These are phyloP conservation scores for Atlantisia rogersi DNA, from an alignment of 2,113 vertebrate species.

Conservation along the genomic window DNA sequence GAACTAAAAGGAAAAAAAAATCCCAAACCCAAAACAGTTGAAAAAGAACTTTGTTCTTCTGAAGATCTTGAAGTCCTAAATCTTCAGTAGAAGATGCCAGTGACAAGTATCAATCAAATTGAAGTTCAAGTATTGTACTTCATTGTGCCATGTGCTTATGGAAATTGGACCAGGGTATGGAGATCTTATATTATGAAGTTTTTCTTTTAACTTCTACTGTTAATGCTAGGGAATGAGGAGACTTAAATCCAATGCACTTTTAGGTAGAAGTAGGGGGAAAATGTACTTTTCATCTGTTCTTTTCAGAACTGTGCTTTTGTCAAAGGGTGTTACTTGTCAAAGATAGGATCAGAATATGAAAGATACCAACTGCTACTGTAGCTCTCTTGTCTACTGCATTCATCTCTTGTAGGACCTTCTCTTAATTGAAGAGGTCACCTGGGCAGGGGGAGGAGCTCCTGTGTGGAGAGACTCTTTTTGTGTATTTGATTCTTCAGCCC, in stretches of 20 bases:
- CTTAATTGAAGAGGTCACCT: neutral
- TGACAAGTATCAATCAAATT: neutral
- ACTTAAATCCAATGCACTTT: neutral
- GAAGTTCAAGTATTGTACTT: neutral
- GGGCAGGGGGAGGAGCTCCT: neutral
- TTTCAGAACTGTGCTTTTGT: neutral
- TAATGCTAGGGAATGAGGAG: neutral
- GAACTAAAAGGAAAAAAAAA: neutral
- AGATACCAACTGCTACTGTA: neutral
- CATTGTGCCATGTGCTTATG: rapidly evolving
- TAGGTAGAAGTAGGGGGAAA: neutral
- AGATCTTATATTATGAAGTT: neutral
- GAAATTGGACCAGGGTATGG: neutral
- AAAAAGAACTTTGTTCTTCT: neutral
- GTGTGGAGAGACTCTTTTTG: neutral
- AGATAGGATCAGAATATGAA: neutral
- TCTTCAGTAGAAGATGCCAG: neutral
- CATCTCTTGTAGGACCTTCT: neutral
- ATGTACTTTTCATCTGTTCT: neutral
- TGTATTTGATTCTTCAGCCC: neutral
- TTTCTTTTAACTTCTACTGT: neutral
- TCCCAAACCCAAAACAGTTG: too few relatives aligned
- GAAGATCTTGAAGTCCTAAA: neutral
- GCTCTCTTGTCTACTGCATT: neutral
- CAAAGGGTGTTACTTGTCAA: neutral